A percentile compares a stretch with the other conserved stretches of the same genome.
Evolutionary conservation across 2,888 invertebrate species (phyloP).

Genomic region (Plebejus anna): DNA sequence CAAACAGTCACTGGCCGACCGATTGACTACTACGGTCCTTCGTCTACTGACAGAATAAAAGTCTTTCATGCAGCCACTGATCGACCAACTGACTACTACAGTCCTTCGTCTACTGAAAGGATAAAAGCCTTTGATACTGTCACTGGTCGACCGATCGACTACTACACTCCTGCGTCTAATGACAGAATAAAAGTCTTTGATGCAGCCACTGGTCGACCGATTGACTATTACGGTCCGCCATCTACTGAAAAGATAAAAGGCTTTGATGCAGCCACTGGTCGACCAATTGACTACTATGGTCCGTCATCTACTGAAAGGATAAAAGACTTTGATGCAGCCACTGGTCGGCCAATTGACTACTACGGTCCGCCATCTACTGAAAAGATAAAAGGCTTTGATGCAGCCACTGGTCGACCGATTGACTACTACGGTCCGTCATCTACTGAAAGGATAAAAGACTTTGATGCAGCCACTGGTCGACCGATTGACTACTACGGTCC

Average conservation of each 20-base stretch:
- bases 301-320: not conserved
- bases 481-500: not conserved
- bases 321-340: not conserved
- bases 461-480: not conserved
- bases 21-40: not conserved
- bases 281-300: not conserved
- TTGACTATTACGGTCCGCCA: not conserved
- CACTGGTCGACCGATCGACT: not conserved
- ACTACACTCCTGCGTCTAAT: not conserved
- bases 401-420: not conserved
- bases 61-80: not conserved
- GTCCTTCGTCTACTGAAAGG: not conserved
- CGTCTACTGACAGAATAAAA: not conserved
- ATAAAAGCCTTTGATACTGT: not conserved
- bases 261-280: not conserved
- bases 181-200: not conserved
- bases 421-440: not conserved
- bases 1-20: not conserved
- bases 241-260: not conserved
- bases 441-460: not conserved
- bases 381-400: not conserved
- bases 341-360: not conserved
- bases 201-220: not conserved
- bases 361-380: not conserved
- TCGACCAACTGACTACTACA: not conserved